phyloP scores from a whole-genome alignment of 2,113 vertebrate species.

The Brienomyrus longianalis region DNA sequence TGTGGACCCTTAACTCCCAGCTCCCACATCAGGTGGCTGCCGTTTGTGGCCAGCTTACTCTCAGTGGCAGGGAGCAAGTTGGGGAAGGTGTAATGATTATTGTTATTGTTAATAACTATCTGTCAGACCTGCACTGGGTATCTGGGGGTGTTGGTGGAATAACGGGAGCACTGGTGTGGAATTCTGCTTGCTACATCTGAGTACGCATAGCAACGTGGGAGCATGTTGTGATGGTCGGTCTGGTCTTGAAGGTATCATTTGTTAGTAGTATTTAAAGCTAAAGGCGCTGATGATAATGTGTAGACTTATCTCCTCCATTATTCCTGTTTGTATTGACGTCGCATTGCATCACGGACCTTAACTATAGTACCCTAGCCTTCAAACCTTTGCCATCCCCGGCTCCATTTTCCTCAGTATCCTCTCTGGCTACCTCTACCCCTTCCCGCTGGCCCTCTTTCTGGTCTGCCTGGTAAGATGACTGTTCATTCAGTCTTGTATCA shows the following conservation, averaged over 20 bases:
- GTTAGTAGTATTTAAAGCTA: neutral
- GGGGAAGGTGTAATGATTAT: too few species aligned
- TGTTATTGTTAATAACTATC: too few species aligned
- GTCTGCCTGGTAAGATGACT: constrained; percentile 86
- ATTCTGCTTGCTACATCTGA: neutral
- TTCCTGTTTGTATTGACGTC: neutral
- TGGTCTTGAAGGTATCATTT: neutral
- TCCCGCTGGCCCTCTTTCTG: constrained; percentile 89
- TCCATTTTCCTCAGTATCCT: constrained; percentile 98
- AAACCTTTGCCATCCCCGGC: constrained; percentile 96
- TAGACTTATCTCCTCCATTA: neutral
- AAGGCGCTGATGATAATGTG: neutral
- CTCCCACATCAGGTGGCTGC: too few species aligned
- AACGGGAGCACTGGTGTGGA: neutral
- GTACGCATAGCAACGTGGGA: neutral
- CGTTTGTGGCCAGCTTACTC: too few species aligned
- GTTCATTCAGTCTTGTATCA: neutral
- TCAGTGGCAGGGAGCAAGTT: too few species aligned
- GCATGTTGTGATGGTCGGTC: neutral
- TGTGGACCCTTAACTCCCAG: too few species aligned
- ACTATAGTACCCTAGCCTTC: constrained; percentile 70
- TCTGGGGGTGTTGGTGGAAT: neutral
- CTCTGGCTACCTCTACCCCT: constrained; percentile 97
- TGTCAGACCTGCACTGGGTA: neutral
- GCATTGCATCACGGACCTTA: constrained; percentile 55